A percentile compares a stretch with the other conserved stretches of the same genome.
These are phyloP conservation scores for Heliothis subflexa DNA, from an alignment of 1,140 invertebrate species.

Conservation along the genomic window DNA sequence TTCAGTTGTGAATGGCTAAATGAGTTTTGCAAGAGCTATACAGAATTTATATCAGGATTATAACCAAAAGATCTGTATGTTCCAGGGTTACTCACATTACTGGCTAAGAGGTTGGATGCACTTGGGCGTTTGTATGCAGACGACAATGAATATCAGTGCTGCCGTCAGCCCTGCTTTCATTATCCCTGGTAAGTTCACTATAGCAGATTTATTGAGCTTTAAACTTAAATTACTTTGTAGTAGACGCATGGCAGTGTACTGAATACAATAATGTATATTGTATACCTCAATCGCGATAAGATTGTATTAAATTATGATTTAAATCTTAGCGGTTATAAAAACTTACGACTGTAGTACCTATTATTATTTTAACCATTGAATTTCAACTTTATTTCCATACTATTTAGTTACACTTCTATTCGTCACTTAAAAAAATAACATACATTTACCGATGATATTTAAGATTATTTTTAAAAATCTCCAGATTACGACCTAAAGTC, in stretches of 20 bases:
- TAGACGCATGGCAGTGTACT: too few species aligned
- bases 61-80: not conserved
- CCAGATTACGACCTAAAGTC: conserved; percentile 93
- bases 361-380: too few species aligned
- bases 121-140: conserved; percentile 91
- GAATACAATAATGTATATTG: too few species aligned
- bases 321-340: too few species aligned
- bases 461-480: not conserved
- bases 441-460: not conserved
- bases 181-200: conserved; percentile 87
- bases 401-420: too few species aligned
- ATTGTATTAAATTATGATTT: not conserved
- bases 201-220: too few species aligned
- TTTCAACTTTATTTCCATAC: too few species aligned
- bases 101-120: conserved; percentile 88
- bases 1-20: too few species aligned
- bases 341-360: too few species aligned
- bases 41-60: not conserved
- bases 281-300: too few species aligned
- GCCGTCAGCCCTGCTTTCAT: conserved; percentile 94
- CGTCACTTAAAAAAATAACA: not conserved
- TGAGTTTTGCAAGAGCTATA: too few species aligned
- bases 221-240: too few species aligned
- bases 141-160: conserved; percentile 90
- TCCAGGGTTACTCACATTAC: conserved; percentile 85